Base-by-base conservation (phyloP, 1,140 invertebrate species). In the Vanessa atalanta region DNA sequence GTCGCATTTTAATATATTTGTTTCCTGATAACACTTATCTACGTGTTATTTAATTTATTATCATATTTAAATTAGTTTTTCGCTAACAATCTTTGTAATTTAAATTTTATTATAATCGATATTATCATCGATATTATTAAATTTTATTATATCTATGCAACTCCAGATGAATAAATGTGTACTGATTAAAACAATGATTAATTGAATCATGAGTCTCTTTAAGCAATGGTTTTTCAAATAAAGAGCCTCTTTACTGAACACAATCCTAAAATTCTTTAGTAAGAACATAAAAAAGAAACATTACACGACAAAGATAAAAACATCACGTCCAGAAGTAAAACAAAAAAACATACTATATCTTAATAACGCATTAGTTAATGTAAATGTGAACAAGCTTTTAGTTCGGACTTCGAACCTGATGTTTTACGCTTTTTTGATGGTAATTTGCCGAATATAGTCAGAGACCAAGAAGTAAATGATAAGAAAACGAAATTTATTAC, bases 311-410 rank as follows among this genome's bases (percentile, higher is more conserved):
- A 57, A 57, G 26, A 60, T 60, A 20, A 55, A 43, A 47, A 47
- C 66, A 47, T 69, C 66, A 55, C 66, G 16, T 57, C 26, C 53
- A n/a, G 57, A 55, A 23, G 16, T 16, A 37, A 43, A 69, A 43
- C n/a, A 57, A 47, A 67, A 68, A 47, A 47, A 51, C 51, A 20
- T 70, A 72, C 79, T 81, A 79, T 79, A 77, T 82, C 74, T 78
- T 81, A 81, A 81, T 77, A 78, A 76, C 71, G 72, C 73, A 78
- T 79, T 79, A 74, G 69, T 65, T 55, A 55, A 84, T 86, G 80
- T 76, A 81, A 86, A 86, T 84, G 75, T 71, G 53, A 63, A 65
- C 70, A 77, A 55, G 80, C 77, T 82, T 81, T 84, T 82, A 83
- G 66, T 65, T 47, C 55, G 43, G 55, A 47, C 53, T n/a, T 31